These are phyloP conservation scores for Drosophila tanythrix DNA, from an alignment of 2,888 invertebrate genomes.

Conservation along the genomic window DNA sequence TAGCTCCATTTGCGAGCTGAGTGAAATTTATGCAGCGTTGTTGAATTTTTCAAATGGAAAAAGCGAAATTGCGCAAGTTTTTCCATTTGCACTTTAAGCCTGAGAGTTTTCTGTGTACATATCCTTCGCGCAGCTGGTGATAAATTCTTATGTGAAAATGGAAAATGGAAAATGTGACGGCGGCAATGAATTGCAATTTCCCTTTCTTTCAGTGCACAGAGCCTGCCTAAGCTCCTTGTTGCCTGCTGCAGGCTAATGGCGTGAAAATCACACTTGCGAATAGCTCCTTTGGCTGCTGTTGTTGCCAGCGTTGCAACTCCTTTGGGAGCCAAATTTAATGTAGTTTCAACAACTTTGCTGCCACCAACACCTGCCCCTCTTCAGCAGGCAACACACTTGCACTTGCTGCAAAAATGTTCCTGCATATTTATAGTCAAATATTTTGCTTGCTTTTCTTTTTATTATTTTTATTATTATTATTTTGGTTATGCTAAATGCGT, in stretches of 20 bases:
- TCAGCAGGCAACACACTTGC: conserved; percentile 24
- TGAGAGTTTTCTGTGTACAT: conserved; percentile 8
- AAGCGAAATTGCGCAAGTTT: conserved; percentile 25
- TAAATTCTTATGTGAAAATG: conserved; percentile 35
- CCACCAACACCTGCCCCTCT: not conserved
- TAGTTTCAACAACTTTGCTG: conserved; percentile 62
- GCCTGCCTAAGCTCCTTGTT: conserved; percentile 12
- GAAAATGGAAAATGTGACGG: conserved; percentile 30
- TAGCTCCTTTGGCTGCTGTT: not conserved
- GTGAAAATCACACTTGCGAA: conserved; percentile 36
- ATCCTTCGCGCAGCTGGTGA: conserved; percentile 29
- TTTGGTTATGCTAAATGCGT: conserved; percentile 63
- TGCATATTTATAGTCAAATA: conserved; percentile 41
- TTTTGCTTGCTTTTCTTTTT: conserved; percentile 10
- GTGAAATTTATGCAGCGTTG: conserved; percentile 54
- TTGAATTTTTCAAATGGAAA: conserved; percentile 39
- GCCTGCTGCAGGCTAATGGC: conserved; percentile 31
- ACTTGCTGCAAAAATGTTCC: conserved; percentile 34
- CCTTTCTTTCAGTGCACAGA: conserved; percentile 40
- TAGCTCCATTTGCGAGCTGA: conserved; percentile 7
- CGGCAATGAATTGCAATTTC: conserved; percentile 61
- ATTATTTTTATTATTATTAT: not conserved
- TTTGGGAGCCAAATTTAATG: conserved; percentile 56
- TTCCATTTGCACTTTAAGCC: conserved; percentile 49
- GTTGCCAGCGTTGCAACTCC: conserved; percentile 13